Evolutionary conservation across 1,140 invertebrate genomes (phyloP), one percentile per base, ranked within the genome.

Genomic region (Mylabris phalerata): DNA sequence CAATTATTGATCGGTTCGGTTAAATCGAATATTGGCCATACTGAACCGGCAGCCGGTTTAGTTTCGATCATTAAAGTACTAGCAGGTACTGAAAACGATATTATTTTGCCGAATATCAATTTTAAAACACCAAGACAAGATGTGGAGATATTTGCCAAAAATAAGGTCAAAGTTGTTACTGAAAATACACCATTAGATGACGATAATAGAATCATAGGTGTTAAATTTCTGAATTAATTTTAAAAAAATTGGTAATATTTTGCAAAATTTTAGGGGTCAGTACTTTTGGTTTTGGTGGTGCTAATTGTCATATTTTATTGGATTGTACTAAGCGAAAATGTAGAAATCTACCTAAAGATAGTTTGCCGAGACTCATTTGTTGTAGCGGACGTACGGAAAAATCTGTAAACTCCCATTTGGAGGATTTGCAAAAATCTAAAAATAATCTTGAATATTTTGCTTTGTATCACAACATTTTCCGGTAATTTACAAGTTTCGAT

Each of bases 21-120:
- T 1, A 98, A 98, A 71, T 93, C 93, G 0, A 97, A 96, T 74
- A 80, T 96, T 68, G 95, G 95, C 0, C 95, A 98, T 72, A 82
- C 89, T 0, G 95, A 98, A 75, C 87, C 92, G 5, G 88, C 89
- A 2, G 94, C 92, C 39, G 93, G 93, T 57, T 74, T 92, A 0
- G 92, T 89, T 71, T 88, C 90, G 1, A 66, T 96, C 40, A 83
- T 87, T 3, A 96, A 96, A 78, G 86, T 92, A 64, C 73, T 77
- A 32, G 76, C 93, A 42, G 83, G 87, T 0, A 89, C 92, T 75
- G 83, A 89, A 70, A 83, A 81, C 3, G 82, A 83, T 19, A 75
- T 79, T 3, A 83, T 95, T 63, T 84, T 89, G 7, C 86, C 89
- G 3, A 95, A 95, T 69, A 78, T 95, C 13, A 84, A 94, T 74